phyloP scores from a whole-genome alignment of 2,113 vertebrate genomes.

The Myodes glareolus region DNA sequence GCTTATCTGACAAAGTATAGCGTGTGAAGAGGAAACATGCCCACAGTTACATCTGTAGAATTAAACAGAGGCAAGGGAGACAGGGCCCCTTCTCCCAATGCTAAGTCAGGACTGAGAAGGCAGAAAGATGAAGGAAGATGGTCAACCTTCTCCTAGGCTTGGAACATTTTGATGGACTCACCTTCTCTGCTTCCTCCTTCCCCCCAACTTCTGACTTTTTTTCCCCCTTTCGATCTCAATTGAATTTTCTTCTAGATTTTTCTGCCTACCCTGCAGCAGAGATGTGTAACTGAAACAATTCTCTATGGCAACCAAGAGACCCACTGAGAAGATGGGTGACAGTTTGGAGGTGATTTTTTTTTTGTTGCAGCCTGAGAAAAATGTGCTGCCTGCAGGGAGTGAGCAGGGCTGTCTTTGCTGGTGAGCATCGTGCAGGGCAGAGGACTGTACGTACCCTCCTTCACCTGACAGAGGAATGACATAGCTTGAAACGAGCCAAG shows the following conservation, averaged over 20 bases:
- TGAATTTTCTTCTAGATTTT: not conserved
- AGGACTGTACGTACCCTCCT: rapidly evolving
- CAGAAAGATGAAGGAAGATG: too few species aligned
- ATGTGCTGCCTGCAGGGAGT: not conserved
- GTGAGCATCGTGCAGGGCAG: not conserved
- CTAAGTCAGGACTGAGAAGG: not conserved
- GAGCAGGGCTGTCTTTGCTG: not conserved
- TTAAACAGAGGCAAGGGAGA: not conserved
- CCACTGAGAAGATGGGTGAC: too few species aligned
- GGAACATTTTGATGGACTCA: not conserved
- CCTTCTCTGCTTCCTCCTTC: not conserved
- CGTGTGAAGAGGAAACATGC: not conserved
- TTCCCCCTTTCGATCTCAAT: not conserved
- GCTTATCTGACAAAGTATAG: not conserved
- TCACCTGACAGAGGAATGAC: not conserved
- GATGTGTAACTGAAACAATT: not conserved
- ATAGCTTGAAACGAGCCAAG: not conserved
- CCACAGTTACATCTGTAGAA: not conserved
- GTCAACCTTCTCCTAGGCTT: not conserved
- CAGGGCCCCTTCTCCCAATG: rapidly evolving
- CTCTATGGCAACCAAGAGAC: not conserved
- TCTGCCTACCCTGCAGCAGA: not conserved
- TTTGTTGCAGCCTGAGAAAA: too few species aligned
- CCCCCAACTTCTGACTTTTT: not conserved
- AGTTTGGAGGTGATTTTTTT: not conserved